Percentiles rank a stretch among this genome's conserved stretches.
These are phyloP conservation scores for Gallinago stenura DNA, from an alignment of 2,797 vertebrate species.

Conservation along the genomic window DNA sequence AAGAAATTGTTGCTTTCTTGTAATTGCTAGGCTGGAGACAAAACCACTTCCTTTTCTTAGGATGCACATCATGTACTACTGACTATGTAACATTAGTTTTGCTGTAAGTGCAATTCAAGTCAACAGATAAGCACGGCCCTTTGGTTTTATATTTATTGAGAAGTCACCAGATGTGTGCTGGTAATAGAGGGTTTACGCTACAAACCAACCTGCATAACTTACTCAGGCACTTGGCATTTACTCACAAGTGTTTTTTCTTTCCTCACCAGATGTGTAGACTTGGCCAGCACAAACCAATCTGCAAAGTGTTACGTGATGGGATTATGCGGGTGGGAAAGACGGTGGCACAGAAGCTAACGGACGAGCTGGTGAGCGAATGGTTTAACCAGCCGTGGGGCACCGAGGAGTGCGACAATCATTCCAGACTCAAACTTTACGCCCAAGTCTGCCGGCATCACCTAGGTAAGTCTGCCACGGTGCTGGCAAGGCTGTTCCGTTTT, in stretches of 20 bases:
- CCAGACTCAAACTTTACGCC: slow-evolving; percentile 93
- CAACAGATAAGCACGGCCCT: neutral
- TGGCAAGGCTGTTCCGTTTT: neutral
- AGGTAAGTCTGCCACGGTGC: slow-evolving; percentile 75
- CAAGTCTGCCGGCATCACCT: slow-evolving; percentile 93
- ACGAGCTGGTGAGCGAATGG: slow-evolving; percentile 91
- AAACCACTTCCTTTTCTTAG: neutral
- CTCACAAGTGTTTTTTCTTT: neutral
- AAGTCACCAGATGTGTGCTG: neutral
- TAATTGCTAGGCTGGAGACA: neutral
- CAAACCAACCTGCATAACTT: neutral
- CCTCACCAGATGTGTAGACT: slow-evolving; percentile 90
- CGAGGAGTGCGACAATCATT: slow-evolving; percentile 93
- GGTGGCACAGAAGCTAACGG: slow-evolving; percentile 84
- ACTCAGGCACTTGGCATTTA: neutral
- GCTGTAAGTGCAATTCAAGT: neutral
- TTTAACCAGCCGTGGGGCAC: slow-evolving; percentile 88
- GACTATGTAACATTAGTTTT: neutral
- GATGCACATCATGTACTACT: neutral
- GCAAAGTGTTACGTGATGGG: slow-evolving; percentile 92
- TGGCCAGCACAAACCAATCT: slow-evolving; percentile 96
- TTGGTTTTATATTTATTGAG: neutral
- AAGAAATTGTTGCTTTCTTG: neutral
- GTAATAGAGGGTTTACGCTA: neutral
- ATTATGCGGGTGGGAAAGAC: slow-evolving; percentile 90